Evolutionary conservation across 2,797 vertebrate genomes (phyloP), one percentile per base, ranked within the genome.

Genomic region (Neosilurus hyrtlii): DNA sequence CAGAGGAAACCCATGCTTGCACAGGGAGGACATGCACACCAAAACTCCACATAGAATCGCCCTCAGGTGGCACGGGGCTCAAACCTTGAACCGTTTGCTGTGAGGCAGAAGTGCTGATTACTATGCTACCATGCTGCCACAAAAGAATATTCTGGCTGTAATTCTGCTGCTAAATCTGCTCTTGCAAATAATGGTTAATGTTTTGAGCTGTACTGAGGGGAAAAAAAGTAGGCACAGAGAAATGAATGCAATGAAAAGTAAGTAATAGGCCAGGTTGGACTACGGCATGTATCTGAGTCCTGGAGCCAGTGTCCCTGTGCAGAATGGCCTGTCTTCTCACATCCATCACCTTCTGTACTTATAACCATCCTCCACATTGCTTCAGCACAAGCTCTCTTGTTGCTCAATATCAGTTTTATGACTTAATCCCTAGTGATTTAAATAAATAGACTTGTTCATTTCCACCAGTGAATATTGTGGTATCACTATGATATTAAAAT

Each of bases 391-490:
- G n/a, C 22, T 37, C 82, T 35, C 59, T 63, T 62, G 76, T 80
- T 66, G 62, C 61, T 54, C 49, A 72, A n/a, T 43, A 83, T 79
- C 76, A 65, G 67, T 11, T 83, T 78, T 79, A 79, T n/a, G 30
- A 79, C 22, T 37, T 14, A 79, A 62, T 61, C 82, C 57, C 43
- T 15, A 22, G 52, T 20, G 62, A 59, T 59, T 84, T 30, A 57
- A 84, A 66, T 66, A 84, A 65, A 79, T 30, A 59, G 51, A 3
- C n/a, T 84, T 7, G 51, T 74, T 14, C 76, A 57, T 18, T 18
- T 65, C 20, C 49, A 65, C 26, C 30, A 56, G 77, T 30, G 51
- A 71, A 63, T 73, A 49, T 80, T 37, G 66, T 59, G 54, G 57
- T 74, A 79, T 63, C 66, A 35, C 43, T 62, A 71, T 24, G 35